Conservation (phyloP, 2,797 vertebrate species). For the Molossus alvarezi region DNA sequence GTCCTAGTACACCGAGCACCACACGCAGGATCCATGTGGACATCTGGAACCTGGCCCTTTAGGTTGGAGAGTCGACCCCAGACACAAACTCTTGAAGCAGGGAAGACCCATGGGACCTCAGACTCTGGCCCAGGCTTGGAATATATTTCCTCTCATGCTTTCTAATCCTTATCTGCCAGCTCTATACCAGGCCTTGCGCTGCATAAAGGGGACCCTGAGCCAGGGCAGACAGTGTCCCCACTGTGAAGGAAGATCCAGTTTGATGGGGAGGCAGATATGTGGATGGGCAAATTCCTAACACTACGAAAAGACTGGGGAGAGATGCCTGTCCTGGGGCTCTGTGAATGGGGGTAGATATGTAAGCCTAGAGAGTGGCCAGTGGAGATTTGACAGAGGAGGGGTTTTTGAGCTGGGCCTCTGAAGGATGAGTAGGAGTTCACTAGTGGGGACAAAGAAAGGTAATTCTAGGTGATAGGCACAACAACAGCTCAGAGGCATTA, state of each 20-base stretch:
- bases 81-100: background rate
- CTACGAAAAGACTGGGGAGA: background rate
- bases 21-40: accelerated
- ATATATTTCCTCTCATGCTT: background rate
- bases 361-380: background rate
- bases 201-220: background rate
- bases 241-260: background rate
- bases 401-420: background rate
- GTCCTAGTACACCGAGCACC: accelerated
- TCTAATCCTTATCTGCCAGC: background rate
- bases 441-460: background rate
- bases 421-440: constrained; percentile 23
- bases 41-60: background rate
- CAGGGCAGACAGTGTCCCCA: background rate
- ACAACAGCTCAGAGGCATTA: background rate
- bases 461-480: background rate
- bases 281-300: too few relatives aligned
- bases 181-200: background rate
- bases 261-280: background rate
- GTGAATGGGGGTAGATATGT: background rate
- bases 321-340: background rate
- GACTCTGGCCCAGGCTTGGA: background rate
- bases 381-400: background rate
- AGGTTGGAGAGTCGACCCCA: background rate
- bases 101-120: background rate